Base-by-base conservation (phyloP, 2,888 invertebrate genomes). In the Scaptomyza cyrtandrae region DNA sequence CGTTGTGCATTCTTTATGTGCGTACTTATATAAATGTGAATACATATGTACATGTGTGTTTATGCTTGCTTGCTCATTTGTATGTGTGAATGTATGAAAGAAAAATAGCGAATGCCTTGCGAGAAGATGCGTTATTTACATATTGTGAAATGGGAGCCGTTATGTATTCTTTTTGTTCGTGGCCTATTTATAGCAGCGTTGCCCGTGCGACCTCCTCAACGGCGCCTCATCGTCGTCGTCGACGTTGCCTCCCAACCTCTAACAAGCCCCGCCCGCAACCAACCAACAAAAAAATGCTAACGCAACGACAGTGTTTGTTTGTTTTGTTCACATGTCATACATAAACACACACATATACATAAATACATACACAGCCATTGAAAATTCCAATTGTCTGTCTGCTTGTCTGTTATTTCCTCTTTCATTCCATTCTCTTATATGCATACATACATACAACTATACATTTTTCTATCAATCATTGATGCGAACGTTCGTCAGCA, bases 131-230 rank as follows among this genome's bases (percentile, higher is more conserved):
- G 60, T 61, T 75, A 72, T 78, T 63, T 63, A 77, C 74, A 72
- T 68, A 27, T 56, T 49, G 68, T 75, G 73, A 78, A 78, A 73
- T 64, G 64, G 68, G 62, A 75, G 63, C 59, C 54, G 60, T 73
- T 72, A 66, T 77, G 60, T 75, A 57, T 70, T 78, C 37, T 60
- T 69, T 44, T 62, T 70, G 70, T 76, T 75, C 71, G 79, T 80
- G 85, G 78, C 85, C 89, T 88, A 86, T 86, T 88, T 86, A 75
- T 86, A 84, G 84, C 71, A 46, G 48, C 52, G 43, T 53, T 62
- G 56, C 60, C 60, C 31, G 52, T 74, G 43, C 77, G 78, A 73
- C 82, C 79, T 78, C 74, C 75, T 63, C 74, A 54, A 49, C 56
- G 74, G 65, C 68, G 75, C 73, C 78, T 6, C 50, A 50, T n/a